Conservation (phyloP, 2,888 invertebrate genomes). For the Chaetogeoica ovagalla region DNA sequence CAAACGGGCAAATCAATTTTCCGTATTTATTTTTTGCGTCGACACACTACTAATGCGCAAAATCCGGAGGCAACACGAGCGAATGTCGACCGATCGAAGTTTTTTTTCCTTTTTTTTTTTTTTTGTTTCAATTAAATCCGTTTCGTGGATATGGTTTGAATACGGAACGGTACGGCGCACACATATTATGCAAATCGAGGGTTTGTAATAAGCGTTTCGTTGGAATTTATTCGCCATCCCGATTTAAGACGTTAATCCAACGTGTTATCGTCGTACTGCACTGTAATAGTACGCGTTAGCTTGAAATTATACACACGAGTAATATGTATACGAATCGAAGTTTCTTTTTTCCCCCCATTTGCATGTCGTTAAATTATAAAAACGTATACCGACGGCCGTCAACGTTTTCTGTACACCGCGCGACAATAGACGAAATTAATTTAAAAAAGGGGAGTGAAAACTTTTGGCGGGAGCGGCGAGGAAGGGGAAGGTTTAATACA, state of each 20-base stretch:
- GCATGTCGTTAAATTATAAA: conserved; percentile 32
- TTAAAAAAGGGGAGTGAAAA: conserved; percentile 10
- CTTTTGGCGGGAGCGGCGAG: neutral
- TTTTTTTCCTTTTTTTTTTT: too few species aligned
- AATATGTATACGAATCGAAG: conserved; percentile 1
- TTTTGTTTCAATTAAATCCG: too few species aligned
- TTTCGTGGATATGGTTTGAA: too few species aligned
- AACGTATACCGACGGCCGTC: neutral
- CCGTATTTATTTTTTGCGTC: too few species aligned
- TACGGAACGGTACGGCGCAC: too few species aligned
- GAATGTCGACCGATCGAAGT: too few species aligned
- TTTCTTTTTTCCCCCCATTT: conserved; percentile 23
- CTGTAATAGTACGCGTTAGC: neutral
- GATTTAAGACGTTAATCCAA: conserved; percentile 24
- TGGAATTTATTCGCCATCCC: neutral
- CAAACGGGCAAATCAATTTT: too few species aligned
- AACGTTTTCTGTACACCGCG: neutral
- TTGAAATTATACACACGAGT: neutral
- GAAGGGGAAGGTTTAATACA: neutral
- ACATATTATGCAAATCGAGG: too few species aligned
- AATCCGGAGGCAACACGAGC: too few species aligned
- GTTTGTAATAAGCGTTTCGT: too few species aligned
- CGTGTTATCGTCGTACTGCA: neutral
- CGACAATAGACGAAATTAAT: conserved; percentile 36
- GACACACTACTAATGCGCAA: too few species aligned